Base-by-base conservation (phyloP, 2,113 vertebrate genomes). In the Zonotrichia leucophrys region DNA sequence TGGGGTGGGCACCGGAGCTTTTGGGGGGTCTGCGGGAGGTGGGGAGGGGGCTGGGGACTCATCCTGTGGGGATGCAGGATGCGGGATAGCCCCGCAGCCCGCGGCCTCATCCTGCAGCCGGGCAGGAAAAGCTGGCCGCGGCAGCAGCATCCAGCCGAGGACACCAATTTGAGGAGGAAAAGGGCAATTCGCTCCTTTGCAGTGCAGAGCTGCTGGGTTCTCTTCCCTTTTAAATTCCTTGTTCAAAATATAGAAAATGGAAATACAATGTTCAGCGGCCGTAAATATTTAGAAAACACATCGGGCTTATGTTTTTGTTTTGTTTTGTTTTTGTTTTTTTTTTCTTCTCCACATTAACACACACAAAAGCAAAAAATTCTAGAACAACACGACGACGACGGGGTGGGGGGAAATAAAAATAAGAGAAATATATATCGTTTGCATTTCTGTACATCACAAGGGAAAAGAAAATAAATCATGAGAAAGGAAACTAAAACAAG, bases 211-310 rank as follows among this genome's bases (percentile, higher is more conserved):
- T 92, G 72, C 79, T 77, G 19, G 53, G 96, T 97, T 97, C 79
- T 89, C 97, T 98, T 98, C 98, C 98, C 98, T 98, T 98, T 98
- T 98, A 98, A 98, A 98, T 98, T 73, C 95, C 93, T 87, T 79
- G 74, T 90, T 95, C 72, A 93, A 93, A 96, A 89, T 62, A 93
- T 10, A 95, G 87, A 55, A 70, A 44, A 95, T 92, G 95, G 92
- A 95, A 90, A 92, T 95, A 96, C 87, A 89, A 63, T 93, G 79
- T 96, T 95, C 73, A 92, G 95, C 33, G 60, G 73, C 53, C 8
- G 60, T 93, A 87, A 95, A 92, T 95, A 97, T 91, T 97, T 93
- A 97, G 94, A 85, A 98, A 97, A 97, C 91, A 94, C 93, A 96
- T 91, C 91, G 93, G 95, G 77, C 24, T 78, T 83, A 58, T 33